phyloP scores from a whole-genome alignment of 2,888 invertebrate species.

The Noctua fimbriata region DNA sequence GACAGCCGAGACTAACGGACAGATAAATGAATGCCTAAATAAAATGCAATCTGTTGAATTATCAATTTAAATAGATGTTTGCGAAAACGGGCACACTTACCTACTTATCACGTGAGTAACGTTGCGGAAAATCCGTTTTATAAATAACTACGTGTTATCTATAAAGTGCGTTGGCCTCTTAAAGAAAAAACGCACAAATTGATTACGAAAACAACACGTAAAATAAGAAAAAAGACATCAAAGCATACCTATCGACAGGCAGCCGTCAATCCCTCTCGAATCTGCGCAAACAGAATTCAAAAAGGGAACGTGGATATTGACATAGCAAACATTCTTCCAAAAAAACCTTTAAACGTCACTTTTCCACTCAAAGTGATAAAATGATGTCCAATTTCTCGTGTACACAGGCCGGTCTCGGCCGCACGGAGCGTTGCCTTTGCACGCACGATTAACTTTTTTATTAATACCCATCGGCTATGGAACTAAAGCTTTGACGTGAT shows the following conservation, averaged over 20 bases:
- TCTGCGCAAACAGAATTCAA: slow-evolving; percentile 39
- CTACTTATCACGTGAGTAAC: not conserved
- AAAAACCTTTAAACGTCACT: slow-evolving; percentile 48
- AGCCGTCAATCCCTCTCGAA: slow-evolving; percentile 15
- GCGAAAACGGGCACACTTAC: not conserved
- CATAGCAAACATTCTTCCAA: slow-evolving; percentile 56
- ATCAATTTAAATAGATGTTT: not conserved
- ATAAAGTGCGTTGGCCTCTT: not conserved
- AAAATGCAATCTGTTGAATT: not conserved
- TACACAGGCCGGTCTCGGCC: slow-evolving; percentile 44
- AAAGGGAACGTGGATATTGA: slow-evolving; percentile 42
- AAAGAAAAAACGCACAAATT: slow-evolving; percentile 1
- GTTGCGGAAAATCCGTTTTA: not conserved
- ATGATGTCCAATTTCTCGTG: slow-evolving; percentile 58
- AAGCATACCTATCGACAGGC: slow-evolving; percentile 8
- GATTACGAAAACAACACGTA: slow-evolving; percentile 11
- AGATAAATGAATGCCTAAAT: not conserved
- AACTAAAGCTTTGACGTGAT: slow-evolving; percentile 73
- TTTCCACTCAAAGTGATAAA: slow-evolving; percentile 50
- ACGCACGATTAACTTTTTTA: slow-evolving; percentile 86
- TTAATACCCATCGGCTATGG: slow-evolving; percentile 78
- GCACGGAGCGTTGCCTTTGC: slow-evolving; percentile 70
- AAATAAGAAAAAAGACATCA: slow-evolving; percentile 24
- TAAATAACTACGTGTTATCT: slow-evolving; percentile 8
- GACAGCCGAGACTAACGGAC: too few relatives aligned